Base-by-base conservation (phyloP, 2,797 vertebrate genomes). In the Poliocrania exsul region DNA sequence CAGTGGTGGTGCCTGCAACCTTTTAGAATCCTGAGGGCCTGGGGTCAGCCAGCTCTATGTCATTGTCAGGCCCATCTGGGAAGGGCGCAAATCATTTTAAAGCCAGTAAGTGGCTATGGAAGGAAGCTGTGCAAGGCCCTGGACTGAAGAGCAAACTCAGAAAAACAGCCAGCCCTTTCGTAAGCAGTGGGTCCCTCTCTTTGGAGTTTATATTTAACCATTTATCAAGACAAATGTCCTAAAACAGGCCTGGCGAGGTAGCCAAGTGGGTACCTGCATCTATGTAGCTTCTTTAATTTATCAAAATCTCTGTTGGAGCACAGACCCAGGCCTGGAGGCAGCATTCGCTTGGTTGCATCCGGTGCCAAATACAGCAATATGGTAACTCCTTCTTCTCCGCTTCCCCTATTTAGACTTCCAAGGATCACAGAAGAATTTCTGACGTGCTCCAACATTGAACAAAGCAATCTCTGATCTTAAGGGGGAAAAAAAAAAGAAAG, bases 401-500 rank as follows among this genome's bases (percentile, higher is more conserved):
- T 64, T 38, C 53, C 53, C 61, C 60, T 12, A 5, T 60, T 88
- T 40, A 72, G n/a, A 53, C 86, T 88, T 93, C 74, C 81, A 88
- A 86, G 70, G 86, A 72, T 93, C 82, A 54, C 83, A 95, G 78
- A 95, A 94, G 83, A 93, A 97, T 96, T 95, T 92, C 95, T 95
- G 81, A 93, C 86, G 3, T 96, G 95, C 95, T 96, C 80, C 54
- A 83, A 91, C 91, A 93, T 2, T 88, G 93, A 95, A 95, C 94
- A 95, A 96, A 96, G 93, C 62, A 94, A 92, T 86, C 86, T 95
- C 92, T 94, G 86, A 97, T 94, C 89, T 94, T 90, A 75, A 75
- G 57, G 18, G 4, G 3, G 1, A 16, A 47, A 81, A 80, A 17
- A 40, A 33, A 33, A 35, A 35, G 65, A 42, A 62, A 53, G 7